Base-by-base conservation (phyloP, 1,140 invertebrate genomes). In the Apis laboriosa region DNA sequence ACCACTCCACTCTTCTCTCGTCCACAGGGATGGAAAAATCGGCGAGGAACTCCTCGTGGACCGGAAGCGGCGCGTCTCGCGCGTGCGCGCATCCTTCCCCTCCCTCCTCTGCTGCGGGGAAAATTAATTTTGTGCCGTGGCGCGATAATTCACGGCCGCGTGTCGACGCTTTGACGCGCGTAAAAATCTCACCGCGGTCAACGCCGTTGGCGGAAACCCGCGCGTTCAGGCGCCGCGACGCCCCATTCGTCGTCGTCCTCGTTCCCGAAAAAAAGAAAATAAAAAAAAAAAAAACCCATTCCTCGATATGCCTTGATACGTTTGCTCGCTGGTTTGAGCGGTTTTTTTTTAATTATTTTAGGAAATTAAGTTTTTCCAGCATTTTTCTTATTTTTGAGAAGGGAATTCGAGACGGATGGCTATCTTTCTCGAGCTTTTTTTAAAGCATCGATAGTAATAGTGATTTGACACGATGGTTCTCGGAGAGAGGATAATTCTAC, bases 151-250 rank as follows among this genome's bases (percentile, higher is more conserved):
- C 90, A 87, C 81, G 78, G 66, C 68, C 77, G 80, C 84, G 74
- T 83, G 89, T 88, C 87, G 86, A 89, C 86, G 85, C 87, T 90
- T 89, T 90, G 90, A 90, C 87, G 89, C 83, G 84, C 80, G 85
- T 89, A 87, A 90, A 90, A 90, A 90, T 89, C 83, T 88, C 86
- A 74, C 83, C 75, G 85, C 82, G 86, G 86, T 86, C 75, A 82
- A 71, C 55, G 61, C 77, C 28, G 58, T 66, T 73, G 51, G 85
- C 77, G 78, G 53, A 82, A 70, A 72, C 74, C 78, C 70, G 63
- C 67, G 80, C 72, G 77, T 78, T 75, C 72, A 60, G 83, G 34
- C 34, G 66, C 82, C 60, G 28, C 64, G 66, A 43, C 66, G 74
- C 51, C 77, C 83, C 55, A 73, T 67, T 64, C 71, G 63, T 56